Evolutionary conservation across 2,797 vertebrate genomes (phyloP), one percentile per base, ranked within the genome.

Genomic region (Xiphophorus birchmanni): DNA sequence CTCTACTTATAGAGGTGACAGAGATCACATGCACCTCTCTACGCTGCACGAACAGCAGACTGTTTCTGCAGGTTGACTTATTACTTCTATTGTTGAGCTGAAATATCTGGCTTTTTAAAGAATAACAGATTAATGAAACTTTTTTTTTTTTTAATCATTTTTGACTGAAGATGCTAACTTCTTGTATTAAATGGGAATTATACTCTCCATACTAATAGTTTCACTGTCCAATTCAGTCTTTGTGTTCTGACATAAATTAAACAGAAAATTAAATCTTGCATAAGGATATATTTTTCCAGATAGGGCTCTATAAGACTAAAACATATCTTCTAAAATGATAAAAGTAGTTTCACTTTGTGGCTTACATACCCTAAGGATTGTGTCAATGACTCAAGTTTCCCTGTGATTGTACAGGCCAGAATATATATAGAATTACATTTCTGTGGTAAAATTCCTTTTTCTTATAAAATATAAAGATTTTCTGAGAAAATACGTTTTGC

Each of bases 1-100:
- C 73, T 76, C 73, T 72, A 77, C 69, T 73, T 4, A 37, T 63
- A 78, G 37, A 69, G 32, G 26, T 75, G 73, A 48, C 54, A 52
- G 54, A 52, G 13, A 13, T 40, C 77, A 76, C 71, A 32, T 54
- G 65, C 77, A 78, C 50, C 80, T 77, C 80, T 73, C n/a, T 71
- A 71, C 56, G 35, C 58, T 52, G 8, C 60, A 78, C 75, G 32
- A 9, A 37, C 48, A 50, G 18, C 76, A 40, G 0, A 1, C 3
- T 12, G 15, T 32, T 69, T 73, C 74, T 8, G 69, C 35, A 56
- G 6, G 50, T 76, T 10, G 29, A 50, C 26, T 78, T 37, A 4
- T 48, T 26, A 74, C 26, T 26, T 13, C 4, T 52, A 29, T 65
- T 11, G 56, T 76, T 74, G 60, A 56, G 18, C 21, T 47, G 17